Evolutionary conservation across 30 jellyfish, hydroid and myxozoan genomes (phyloP), one percentile per base, ranked within the genome.

Genomic region (Aurelia coerulea): DNA sequence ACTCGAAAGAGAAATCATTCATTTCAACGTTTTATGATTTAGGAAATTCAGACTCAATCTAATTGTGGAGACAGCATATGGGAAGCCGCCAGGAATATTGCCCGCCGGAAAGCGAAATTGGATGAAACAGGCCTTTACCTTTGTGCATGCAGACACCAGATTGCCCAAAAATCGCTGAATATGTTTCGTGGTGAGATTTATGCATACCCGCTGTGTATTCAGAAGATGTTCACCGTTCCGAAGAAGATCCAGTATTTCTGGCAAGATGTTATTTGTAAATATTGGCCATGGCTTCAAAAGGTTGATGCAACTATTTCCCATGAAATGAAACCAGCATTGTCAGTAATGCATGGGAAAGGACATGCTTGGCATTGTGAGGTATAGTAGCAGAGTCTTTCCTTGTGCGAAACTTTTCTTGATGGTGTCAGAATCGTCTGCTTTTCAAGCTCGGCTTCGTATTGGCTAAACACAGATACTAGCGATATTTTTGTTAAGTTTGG

Each of bases 331-430:
- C 85, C 85, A 74, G 85, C 85, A 32, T 46, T 74, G n/a, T 74
- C 80, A 35, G 73, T 74, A 23, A 74, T 74, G 85, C 85, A 74
- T n/a, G n/a, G n/a, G n/a, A n/a, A n/a, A n/a, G n/a, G n/a, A n/a
- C n/a, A n/a, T n/a, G n/a, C n/a, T n/a, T 74, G 85, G 68, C 68
- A 74, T 56, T 51, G 85, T 52, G 68, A 74, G 62, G 85, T 74
- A 31, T 32, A 76, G n/a, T n/a, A n/a, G n/a, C n/a, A n/a, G n/a
- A n/a, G n/a, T n/a, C n/a, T n/a, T n/a, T n/a, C n/a, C n/a, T n/a
- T n/a, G n/a, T n/a, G n/a, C n/a, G n/a, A n/a, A n/a, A n/a, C n/a
- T n/a, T n/a, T n/a, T n/a, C n/a, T n/a, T n/a, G n/a, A n/a, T n/a
- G n/a, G n/a, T n/a, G n/a, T n/a, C n/a, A n/a, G n/a, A n/a, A n/a